Evolutionary conservation across 2,113 vertebrate species (phyloP), one percentile per base, ranked within the genome.

Genomic region (Nibea coibor): DNA sequence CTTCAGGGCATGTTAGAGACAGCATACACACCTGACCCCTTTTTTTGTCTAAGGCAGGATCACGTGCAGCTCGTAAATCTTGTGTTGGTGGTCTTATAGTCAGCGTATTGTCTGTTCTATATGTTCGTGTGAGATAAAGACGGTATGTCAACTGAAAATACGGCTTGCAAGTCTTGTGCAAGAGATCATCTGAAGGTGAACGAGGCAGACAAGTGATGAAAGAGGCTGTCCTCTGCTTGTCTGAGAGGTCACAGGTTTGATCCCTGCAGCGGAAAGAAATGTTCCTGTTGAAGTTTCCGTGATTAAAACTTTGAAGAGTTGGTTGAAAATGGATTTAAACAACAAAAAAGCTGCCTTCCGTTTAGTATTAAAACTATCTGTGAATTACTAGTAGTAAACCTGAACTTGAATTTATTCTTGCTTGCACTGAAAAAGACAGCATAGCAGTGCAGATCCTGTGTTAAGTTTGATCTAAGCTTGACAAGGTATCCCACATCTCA

Each of bases 111-210:
- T 74, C 17, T 67, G 22, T 19, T n/a, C 50, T 51, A 26, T 61
- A 26, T 3, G 28, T 5, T 54, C 39, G 17, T 26, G 10, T 10
- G 20, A 84, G 75, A 86, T 74, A 35, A 75, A 53, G 15, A 31
- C 1, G 58, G 39, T 24, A 12, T 42, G 22, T 39, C 5, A 61
- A 26, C n/a, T 43, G 24, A 63, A 56, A 66, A 59, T 22, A 50
- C 20, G 6, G 14, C 9, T 70, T 7, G 14, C 39, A 54, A 11
- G 50, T 50, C 19, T 43, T 73, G 42, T 15, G 31, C 43, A 86
- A 63, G 14, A 57, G 31, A 63, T 64, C 47, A 50, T 53, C 43
- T 72, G 47, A 59, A 65, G 45, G 83, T 69, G 73, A 53, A 76
- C 16, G 45, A 62, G 15, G 53, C 19, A n/a, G 19, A 20, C 20